Conservation (phyloP, 2,888 invertebrate genomes). For the Drosophila nigricruria region DNA sequence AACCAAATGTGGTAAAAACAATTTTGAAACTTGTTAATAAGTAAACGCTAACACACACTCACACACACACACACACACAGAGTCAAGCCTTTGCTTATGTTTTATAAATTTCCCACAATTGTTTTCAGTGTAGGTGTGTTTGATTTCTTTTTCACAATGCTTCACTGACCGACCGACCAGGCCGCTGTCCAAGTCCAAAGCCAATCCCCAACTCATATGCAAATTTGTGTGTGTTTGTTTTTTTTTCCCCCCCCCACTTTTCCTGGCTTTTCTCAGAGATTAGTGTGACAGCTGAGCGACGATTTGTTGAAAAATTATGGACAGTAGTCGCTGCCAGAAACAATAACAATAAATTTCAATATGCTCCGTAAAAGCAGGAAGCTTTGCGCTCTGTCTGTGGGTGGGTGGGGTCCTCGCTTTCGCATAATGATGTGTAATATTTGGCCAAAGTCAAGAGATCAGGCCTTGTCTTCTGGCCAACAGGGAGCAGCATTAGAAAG, state of each 20-base stretch:
- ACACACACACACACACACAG: slow-evolving; percentile 12
- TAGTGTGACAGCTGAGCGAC: slow-evolving; percentile 81
- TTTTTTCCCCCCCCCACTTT: background rate
- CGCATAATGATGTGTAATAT: slow-evolving; percentile 74
- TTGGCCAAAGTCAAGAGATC: slow-evolving; percentile 32
- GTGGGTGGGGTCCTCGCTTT: slow-evolving; percentile 42
- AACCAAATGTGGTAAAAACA: slow-evolving; percentile 80
- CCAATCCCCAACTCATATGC: slow-evolving; percentile 58
- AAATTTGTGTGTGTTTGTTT: slow-evolving; percentile 47
- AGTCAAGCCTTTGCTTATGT: slow-evolving; percentile 30
- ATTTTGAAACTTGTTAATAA: slow-evolving; percentile 79
- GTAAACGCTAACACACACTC: slow-evolving; percentile 44
- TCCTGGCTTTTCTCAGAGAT: slow-evolving; percentile 53
- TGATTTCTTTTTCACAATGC: slow-evolving; percentile 68
- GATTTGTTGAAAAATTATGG: slow-evolving; percentile 81
- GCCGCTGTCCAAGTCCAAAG: slow-evolving; percentile 36
- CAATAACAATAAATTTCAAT: slow-evolving; percentile 77
- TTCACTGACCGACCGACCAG: slow-evolving; percentile 77
- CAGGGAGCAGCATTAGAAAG: slow-evolving; percentile 69
- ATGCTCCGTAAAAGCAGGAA: slow-evolving; percentile 63
- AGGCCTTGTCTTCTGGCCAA: slow-evolving; percentile 33
- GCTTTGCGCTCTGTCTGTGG: slow-evolving; percentile 27
- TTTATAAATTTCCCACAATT: slow-evolving; percentile 73
- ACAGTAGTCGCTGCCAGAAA: slow-evolving; percentile 76
- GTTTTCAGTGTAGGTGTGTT: slow-evolving; percentile 64